Evolutionary conservation across 2,888 invertebrate species (phyloP), one percentile per base, ranked within the genome.

Genomic region (Standfussiana lucernea): DNA sequence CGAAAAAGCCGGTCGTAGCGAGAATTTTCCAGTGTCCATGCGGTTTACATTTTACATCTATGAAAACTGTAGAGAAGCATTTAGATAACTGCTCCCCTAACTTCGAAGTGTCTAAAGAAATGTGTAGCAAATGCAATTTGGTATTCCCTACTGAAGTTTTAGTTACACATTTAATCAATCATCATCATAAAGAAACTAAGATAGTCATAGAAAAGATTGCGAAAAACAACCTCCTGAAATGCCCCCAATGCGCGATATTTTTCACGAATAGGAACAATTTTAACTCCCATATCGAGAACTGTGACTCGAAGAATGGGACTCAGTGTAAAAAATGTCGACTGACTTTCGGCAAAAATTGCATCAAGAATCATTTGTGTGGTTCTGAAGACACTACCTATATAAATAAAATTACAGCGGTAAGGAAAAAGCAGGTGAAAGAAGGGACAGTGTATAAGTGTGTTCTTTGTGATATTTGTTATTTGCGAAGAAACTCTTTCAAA

Each of bases 81-180:
- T 69, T 88, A 4, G 76, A 83, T 2, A 32, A 75, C 0, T 92
- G 92, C 28, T 77, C 77, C 7, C 72, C 82, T 0, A 18, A 64
- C 2, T 24, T 79, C 0, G 80, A 83, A 0, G 83, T 91, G 1
- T 88, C 87, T 0, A 89, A 88, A 73, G 92, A 92, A 37, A 86
- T 85, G 0, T 93, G 93, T 77, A 93, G 92, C 67, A 90, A 92
- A 74, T 93, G 93, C 32, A 80, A 89, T 0, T 77, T 91, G 0
- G 18, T 90, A 0, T 93, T 93, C 65, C 91, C 93, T 0, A 90
- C 92, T 0, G 87, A 91, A 0, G 82, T 90, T 0, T 65, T 93
- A 8, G 91, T 93, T 0, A 90, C 79, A 0, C 93, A 93, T 66
- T 70, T 93, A 0, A 88, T 91, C 5, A 91, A 91, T 10, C 93